A percentile compares a stretch with the other conserved stretches of the same genome.
Evolutionary conservation across 2,113 vertebrate genomes (phyloP).

Genomic region (Macrotus californicus): DNA sequence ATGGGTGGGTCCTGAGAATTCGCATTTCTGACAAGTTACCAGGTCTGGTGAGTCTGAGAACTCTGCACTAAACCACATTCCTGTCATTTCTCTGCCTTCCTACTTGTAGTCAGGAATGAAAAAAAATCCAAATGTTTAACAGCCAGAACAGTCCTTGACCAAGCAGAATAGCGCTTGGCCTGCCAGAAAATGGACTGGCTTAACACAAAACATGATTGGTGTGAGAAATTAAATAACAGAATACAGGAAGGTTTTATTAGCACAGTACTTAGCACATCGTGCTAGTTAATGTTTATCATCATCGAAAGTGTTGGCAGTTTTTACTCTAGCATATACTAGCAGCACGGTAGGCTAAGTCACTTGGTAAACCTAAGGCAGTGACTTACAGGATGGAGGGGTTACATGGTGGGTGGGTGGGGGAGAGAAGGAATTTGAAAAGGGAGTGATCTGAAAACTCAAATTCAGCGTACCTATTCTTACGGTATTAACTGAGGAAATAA

Average conservation of each 20-base stretch:
- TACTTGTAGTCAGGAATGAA: background rate
- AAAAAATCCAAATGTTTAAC: background rate
- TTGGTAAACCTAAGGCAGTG: background rate
- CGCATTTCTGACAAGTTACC: background rate
- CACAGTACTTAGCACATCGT: background rate
- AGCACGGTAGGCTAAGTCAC: background rate
- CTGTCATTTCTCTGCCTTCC: background rate
- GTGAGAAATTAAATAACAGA: background rate
- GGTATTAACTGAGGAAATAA: background rate
- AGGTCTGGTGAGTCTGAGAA: background rate
- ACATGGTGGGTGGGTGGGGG: background rate
- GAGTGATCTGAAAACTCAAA: background rate
- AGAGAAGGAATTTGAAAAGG: background rate
- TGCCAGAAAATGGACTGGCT: background rate
- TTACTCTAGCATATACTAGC: background rate
- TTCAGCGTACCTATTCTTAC: background rate
- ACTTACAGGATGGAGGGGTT: background rate
- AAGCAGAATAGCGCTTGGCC: background rate
- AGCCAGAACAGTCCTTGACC: background rate
- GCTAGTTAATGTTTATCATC: background rate
- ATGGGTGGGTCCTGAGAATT: background rate
- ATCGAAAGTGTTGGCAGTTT: background rate
- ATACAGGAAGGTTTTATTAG: background rate
- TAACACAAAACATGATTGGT: background rate
- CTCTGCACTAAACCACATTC: background rate